These are phyloP conservation scores for Tenebrosternarchus preto DNA, from an alignment of 2,113 vertebrate species.

Conservation along the genomic window DNA sequence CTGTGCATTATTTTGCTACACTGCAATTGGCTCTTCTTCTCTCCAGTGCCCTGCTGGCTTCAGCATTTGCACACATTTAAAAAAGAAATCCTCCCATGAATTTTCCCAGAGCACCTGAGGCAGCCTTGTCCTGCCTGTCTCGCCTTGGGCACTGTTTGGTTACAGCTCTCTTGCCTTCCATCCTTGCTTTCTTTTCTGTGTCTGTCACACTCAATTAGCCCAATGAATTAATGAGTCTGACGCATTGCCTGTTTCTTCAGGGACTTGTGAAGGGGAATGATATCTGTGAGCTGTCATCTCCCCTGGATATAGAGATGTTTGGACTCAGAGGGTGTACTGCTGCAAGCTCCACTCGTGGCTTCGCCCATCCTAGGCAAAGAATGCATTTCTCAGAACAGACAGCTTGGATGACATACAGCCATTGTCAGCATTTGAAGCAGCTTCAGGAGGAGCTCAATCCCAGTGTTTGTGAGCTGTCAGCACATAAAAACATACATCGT, in stretches of 20 bases:
- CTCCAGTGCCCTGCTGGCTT: conserved; percentile 32
- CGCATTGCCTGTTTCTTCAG: conserved; percentile 71
- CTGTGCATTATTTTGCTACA: conserved; percentile 25
- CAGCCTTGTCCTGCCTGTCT: conserved; percentile 66
- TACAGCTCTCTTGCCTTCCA: conserved; percentile 58
- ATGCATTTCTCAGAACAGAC: conserved; percentile 12
- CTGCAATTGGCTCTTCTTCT: conserved; percentile 19
- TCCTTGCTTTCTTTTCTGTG: conserved; percentile 62
- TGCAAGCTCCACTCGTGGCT: conserved; percentile 19
- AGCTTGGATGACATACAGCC: conserved; percentile 28
- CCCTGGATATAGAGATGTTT: conserved; percentile 68
- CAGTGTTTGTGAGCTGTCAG: conserved; percentile 10
- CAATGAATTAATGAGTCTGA: conserved; percentile 72
- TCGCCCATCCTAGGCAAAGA: conserved; percentile 34
- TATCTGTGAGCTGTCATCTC: conserved; percentile 66
- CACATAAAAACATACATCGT: conserved; percentile 10
- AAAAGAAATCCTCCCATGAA: conserved; percentile 57
- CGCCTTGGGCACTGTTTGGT: conserved; percentile 56
- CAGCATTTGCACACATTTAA: conserved; percentile 36
- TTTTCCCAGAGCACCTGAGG: conserved; percentile 58
- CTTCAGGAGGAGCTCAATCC: conserved; percentile 4
- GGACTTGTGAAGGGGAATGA: conserved; percentile 58
- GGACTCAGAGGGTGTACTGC: conserved; percentile 47
- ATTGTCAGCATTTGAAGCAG: conserved; percentile 28
- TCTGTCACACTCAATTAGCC: conserved; percentile 75